A percentile compares a stretch with the other conserved stretches of the same genome.
phyloP scores from a whole-genome alignment of 2,888 invertebrate genomes.

The Thymelicus sylvestris region DNA sequence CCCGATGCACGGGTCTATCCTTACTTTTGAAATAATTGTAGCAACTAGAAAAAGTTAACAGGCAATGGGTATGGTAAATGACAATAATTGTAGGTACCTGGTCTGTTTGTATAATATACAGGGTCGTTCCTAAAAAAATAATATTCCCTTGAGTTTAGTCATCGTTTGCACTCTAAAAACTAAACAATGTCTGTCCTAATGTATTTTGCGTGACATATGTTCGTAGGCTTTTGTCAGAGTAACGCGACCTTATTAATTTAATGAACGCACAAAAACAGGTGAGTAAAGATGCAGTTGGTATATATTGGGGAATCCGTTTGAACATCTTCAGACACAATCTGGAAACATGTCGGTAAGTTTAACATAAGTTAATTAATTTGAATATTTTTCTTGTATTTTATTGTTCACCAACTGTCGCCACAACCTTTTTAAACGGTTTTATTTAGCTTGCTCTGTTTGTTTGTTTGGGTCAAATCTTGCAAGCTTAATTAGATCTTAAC shows the following conservation, averaged over 20 bases:
- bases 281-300: conserved; percentile 22
- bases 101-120: not conserved
- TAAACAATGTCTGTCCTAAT: conserved; percentile 15
- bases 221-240: conserved; percentile 24
- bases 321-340: conserved; percentile 24
- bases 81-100: no score
- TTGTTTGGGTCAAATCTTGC: no score
- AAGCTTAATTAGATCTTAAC: no score
- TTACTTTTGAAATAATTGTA: no score
- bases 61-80: no score
- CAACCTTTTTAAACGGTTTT: no score
- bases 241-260: conserved; percentile 34
- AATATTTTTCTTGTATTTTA: no score
- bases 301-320: conserved; percentile 12
- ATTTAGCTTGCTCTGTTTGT: no score
- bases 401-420: no score
- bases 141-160: conserved; percentile 20
- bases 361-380: no score
- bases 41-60: no score
- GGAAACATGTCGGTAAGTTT: conserved; percentile 29
- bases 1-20: no score
- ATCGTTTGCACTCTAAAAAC: conserved; percentile 6
- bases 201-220: conserved; percentile 30
- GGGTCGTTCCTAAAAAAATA: conserved; percentile 12
- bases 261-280: conserved; percentile 22